Conservation (phyloP, 2,797 vertebrate genomes). For the Taenioides sp. region DNA sequence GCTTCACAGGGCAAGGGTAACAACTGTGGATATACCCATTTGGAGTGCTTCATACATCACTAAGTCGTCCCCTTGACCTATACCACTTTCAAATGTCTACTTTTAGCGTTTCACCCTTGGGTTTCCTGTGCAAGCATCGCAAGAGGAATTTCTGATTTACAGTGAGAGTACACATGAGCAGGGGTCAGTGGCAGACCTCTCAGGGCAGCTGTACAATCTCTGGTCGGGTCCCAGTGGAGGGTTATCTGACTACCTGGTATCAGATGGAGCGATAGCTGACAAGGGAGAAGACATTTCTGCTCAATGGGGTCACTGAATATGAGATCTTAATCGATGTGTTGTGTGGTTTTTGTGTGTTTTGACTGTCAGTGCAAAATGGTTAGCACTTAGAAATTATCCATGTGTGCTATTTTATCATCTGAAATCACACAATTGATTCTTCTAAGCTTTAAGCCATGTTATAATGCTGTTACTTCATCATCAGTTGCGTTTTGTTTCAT, state of each 20-base stretch:
- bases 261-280: constrained; percentile 39
- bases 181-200: constrained; percentile 41
- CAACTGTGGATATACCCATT: constrained; percentile 22
- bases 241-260: constrained; percentile 45
- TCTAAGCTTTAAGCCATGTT: too few relatives aligned
- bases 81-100: constrained; percentile 32
- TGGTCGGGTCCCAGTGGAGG: constrained; percentile 47
- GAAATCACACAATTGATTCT: background rate
- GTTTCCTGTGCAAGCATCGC: constrained; percentile 24
- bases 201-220: constrained; percentile 39
- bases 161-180: constrained; percentile 31
- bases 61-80: constrained; percentile 32
- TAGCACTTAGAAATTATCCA: background rate
- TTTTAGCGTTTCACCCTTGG: constrained; percentile 24
- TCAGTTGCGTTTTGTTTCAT: too few relatives aligned
- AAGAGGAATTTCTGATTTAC: constrained; percentile 34
- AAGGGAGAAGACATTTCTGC: constrained; percentile 41
- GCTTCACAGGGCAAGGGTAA: constrained; percentile 15
- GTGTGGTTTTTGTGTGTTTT: background rate
- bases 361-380: background rate
- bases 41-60: constrained; percentile 24
- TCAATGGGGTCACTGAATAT: constrained; percentile 42
- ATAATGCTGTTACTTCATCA: too few relatives aligned
- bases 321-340: constrained; percentile 23
- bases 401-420: background rate